Conservation (phyloP, 2,888 invertebrate genomes). For the Pardosa pseudoannulata region DNA sequence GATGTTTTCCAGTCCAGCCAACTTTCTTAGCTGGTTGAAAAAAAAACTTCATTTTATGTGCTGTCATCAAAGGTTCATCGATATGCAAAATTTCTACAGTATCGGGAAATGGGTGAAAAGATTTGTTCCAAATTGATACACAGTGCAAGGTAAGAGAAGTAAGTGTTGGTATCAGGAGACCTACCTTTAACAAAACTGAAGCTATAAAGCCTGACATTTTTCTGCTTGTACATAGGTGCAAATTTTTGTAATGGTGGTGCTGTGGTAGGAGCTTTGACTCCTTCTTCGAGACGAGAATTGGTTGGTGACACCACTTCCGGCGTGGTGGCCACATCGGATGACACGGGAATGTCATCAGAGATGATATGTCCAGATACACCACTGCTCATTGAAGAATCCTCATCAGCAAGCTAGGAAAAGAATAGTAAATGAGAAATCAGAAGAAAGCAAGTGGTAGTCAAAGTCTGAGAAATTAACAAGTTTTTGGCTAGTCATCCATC, state of each 20-base stretch:
- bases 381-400: constrained; percentile 68
- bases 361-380: constrained; percentile 55
- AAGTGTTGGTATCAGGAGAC: too few species aligned
- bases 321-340: constrained; percentile 60
- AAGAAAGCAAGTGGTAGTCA: too few species aligned
- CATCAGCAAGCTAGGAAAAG: constrained; percentile 33
- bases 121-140: too few species aligned
- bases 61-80: too few species aligned
- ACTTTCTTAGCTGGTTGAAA: too few species aligned
- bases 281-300: not conserved
- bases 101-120: too few species aligned
- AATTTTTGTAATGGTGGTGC: not conserved
- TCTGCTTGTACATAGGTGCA: constrained; percentile 26
- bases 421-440: not conserved
- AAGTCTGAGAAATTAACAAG: too few species aligned
- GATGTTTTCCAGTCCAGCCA: too few species aligned
- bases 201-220: constrained; percentile 18
- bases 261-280: not conserved
- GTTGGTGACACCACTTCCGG: constrained; percentile 37
- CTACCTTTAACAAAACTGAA: constrained; percentile 45
- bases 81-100: too few species aligned
- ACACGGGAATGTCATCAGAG: constrained; percentile 74
- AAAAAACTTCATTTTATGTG: too few species aligned
- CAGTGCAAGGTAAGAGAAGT: too few species aligned
- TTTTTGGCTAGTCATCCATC: too few species aligned